phyloP scores from a whole-genome alignment of 2,888 invertebrate genomes.

The Amorpha juglandis region DNA sequence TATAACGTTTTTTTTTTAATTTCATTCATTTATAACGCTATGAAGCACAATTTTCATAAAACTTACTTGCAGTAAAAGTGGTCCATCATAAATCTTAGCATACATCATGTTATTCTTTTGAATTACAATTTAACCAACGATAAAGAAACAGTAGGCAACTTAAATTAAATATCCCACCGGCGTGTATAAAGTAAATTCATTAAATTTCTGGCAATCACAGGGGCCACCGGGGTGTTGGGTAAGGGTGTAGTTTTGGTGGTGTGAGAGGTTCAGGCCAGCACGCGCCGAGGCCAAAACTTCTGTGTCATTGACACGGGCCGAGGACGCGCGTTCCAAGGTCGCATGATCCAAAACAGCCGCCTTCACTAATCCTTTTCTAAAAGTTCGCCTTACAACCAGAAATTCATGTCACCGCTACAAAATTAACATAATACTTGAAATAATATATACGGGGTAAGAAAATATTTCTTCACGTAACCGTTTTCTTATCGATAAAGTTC shows the following conservation, averaged over 20 bases:
- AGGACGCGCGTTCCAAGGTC: slow-evolving; percentile 76
- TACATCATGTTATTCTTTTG: background rate
- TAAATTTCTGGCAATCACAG: slow-evolving; percentile 60
- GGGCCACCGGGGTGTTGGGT: slow-evolving; percentile 39
- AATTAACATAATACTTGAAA: background rate
- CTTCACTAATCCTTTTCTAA: slow-evolving; percentile 45
- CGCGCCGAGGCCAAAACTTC: slow-evolving; percentile 59
- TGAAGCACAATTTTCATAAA: background rate
- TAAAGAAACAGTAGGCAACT: background rate
- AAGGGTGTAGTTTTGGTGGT: slow-evolving; percentile 38
- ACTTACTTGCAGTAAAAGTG: too few species aligned
- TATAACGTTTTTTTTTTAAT: too few species aligned
- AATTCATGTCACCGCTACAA: background rate
- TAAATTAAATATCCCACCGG: background rate
- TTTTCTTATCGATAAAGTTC: background rate
- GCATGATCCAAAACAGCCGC: slow-evolving; percentile 57
- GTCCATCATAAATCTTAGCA: too few species aligned
- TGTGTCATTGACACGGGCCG: slow-evolving; percentile 79
- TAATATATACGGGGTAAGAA: background rate
- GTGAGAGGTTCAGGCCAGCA: slow-evolving; percentile 46
- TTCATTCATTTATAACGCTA: background rate
- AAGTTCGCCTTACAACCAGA: background rate
- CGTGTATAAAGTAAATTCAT: slow-evolving; percentile 45
- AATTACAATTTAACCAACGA: slow-evolving; percentile 23
- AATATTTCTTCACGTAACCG: background rate